phyloP scores from a whole-genome alignment of 2,113 vertebrate genomes.

The Misgurnus anguillicaudatus region DNA sequence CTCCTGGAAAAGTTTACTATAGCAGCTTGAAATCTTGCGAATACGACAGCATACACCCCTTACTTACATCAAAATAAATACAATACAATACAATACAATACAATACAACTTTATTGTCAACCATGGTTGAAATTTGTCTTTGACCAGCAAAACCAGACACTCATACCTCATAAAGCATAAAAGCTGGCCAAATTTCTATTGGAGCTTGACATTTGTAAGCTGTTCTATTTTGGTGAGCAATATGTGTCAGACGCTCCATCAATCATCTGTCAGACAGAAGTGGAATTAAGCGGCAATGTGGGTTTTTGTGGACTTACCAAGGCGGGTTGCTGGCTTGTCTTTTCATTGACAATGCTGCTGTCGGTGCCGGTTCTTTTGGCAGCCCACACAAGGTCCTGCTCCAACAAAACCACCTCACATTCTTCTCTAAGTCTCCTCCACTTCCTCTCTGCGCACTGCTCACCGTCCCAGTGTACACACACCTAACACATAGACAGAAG shows the following conservation, averaged over 20 bases:
- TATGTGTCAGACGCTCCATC: not conserved
- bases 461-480: constrained; percentile 54
- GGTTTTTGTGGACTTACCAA: constrained; percentile 40
- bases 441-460: constrained; percentile 43
- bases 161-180: too few species aligned
- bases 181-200: not conserved
- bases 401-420: constrained; percentile 56
- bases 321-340: constrained; percentile 45
- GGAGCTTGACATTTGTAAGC: not conserved
- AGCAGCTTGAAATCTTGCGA: too few species aligned
- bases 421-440: constrained; percentile 54
- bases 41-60: not conserved
- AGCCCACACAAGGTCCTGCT: constrained; percentile 55
- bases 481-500: constrained; percentile 42
- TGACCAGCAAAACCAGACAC: too few species aligned
- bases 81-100: too few species aligned
- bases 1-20: not conserved
- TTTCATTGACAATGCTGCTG: constrained; percentile 36
- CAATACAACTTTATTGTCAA: too few species aligned
- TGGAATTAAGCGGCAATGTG: not conserved
- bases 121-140: too few species aligned
- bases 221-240: not conserved
- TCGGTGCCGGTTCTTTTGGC: constrained; percentile 4
- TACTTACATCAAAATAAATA: not conserved
- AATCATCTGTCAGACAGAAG: not conserved